A percentile compares a stretch with the other conserved stretches of the same genome.
Conservation (phyloP, 2,113 vertebrate genomes). For the Melanostigma gelatinosum region DNA sequence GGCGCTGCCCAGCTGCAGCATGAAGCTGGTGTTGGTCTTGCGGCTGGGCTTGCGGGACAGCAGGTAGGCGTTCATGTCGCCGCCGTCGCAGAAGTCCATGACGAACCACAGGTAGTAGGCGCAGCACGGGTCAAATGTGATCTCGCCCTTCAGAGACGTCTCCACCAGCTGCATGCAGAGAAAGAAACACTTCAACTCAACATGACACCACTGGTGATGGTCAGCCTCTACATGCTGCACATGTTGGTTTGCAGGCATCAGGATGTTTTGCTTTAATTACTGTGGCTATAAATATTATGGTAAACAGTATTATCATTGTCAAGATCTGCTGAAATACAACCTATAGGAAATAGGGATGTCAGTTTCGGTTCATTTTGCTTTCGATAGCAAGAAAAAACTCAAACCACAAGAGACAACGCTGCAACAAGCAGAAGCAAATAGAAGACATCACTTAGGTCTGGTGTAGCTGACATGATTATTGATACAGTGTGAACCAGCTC, state of each 20-base stretch:
- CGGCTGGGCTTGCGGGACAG: slow-evolving; percentile 94
- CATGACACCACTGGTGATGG: background rate
- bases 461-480: background rate
- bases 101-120: slow-evolving; percentile 99
- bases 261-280: background rate
- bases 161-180: slow-evolving; percentile 89
- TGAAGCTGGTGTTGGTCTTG: slow-evolving; percentile 97
- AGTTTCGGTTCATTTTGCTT: background rate
- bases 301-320: background rate
- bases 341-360: no score
- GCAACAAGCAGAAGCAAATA: background rate
- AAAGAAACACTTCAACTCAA: slow-evolving; percentile 20
- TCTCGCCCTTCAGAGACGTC: slow-evolving; percentile 96
- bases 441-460: background rate
- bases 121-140: slow-evolving; percentile 93
- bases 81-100: slow-evolving; percentile 98
- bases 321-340: background rate
- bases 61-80: slow-evolving; percentile 97
- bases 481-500: slow-evolving; percentile 7
- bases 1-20: slow-evolving; percentile 97
- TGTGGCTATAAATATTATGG: background rate
- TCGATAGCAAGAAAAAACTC: background rate
- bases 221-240: background rate
- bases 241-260: background rate
- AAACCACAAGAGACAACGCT: background rate